A percentile compares a stretch with the other conserved stretches of the same genome.
phyloP scores from a whole-genome alignment of 1,140 invertebrate species.

The Microplitis mediator region DNA sequence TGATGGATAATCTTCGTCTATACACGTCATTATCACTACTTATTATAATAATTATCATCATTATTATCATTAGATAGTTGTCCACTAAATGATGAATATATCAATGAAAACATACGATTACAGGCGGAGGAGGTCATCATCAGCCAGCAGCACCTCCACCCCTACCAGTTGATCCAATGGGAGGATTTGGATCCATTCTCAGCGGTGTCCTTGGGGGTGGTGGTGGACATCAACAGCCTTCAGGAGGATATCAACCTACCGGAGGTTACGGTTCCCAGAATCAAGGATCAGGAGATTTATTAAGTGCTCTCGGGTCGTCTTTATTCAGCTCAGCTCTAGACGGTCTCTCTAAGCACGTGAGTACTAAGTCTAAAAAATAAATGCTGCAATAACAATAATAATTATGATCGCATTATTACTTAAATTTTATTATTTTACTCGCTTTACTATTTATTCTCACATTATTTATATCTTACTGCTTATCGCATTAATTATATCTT shows the following conservation, averaged over 20 bases:
- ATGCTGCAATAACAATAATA: neutral
- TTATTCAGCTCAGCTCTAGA: conserved; percentile 54
- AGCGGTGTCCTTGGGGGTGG: conserved; percentile 52
- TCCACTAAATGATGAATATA: too few relatives aligned
- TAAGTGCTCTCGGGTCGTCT: conserved; percentile 47
- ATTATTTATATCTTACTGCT: neutral
- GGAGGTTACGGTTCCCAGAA: conserved; percentile 34
- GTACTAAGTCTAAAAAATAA: conserved; percentile 25
- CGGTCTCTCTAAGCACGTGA: conserved; percentile 47
- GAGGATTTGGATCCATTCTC: conserved; percentile 49
- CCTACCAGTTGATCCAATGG: conserved; percentile 39
- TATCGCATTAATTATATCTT: neutral
- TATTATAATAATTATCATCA: too few relatives aligned
- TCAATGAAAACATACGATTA: conserved; percentile 19
- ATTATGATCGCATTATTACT: neutral
- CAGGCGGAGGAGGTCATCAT: conserved; percentile 36
- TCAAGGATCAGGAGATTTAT: conserved; percentile 37
- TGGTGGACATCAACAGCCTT: conserved; percentile 41
- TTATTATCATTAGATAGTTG: too few relatives aligned
- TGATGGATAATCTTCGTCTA: neutral
- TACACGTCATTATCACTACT: neutral
- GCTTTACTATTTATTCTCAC: neutral
- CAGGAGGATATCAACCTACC: conserved; percentile 43
- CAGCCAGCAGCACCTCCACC: conserved; percentile 23
- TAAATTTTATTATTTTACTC: neutral